Conservation (phyloP, 2,888 invertebrate genomes). For the Cantharis flavilabris region DNA sequence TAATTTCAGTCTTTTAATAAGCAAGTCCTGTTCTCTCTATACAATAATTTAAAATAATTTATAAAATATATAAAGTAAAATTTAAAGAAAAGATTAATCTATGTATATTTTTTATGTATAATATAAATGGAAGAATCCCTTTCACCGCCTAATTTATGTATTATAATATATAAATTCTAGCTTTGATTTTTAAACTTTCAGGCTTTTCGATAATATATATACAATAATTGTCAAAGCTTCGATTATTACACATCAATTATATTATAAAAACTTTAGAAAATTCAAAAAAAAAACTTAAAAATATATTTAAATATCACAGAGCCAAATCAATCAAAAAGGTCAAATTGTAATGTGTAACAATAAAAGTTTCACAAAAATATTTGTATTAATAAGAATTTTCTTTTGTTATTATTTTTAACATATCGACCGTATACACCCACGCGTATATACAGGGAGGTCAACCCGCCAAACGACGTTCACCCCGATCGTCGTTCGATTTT, state of each 20-base stretch:
- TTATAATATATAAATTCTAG: conserved; percentile 33
- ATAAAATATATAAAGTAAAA: conserved; percentile 37
- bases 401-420: background rate
- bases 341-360: conserved; percentile 14
- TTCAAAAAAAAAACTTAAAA: conserved; percentile 22
- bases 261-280: conserved; percentile 24
- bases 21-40: conserved; percentile 45
- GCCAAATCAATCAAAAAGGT: conserved; percentile 43
- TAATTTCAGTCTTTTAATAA: conserved; percentile 49
- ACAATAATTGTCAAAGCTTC: conserved; percentile 1
- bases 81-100: conserved; percentile 31
- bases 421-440: background rate
- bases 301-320: conserved; percentile 48
- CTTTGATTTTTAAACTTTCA: conserved; percentile 31
- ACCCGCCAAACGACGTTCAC: background rate
- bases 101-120: conserved; percentile 22
- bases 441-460: background rate
- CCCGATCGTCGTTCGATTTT: background rate
- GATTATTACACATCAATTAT: conserved; percentile 14
- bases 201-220: conserved; percentile 28
- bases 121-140: conserved; percentile 40
- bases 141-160: conserved; percentile 36
- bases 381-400: background rate
- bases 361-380: conserved; percentile 16
- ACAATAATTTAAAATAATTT: conserved; percentile 39